Evolutionary conservation across 2,797 vertebrate species (phyloP).

Genomic region (Lates japonicus): DNA sequence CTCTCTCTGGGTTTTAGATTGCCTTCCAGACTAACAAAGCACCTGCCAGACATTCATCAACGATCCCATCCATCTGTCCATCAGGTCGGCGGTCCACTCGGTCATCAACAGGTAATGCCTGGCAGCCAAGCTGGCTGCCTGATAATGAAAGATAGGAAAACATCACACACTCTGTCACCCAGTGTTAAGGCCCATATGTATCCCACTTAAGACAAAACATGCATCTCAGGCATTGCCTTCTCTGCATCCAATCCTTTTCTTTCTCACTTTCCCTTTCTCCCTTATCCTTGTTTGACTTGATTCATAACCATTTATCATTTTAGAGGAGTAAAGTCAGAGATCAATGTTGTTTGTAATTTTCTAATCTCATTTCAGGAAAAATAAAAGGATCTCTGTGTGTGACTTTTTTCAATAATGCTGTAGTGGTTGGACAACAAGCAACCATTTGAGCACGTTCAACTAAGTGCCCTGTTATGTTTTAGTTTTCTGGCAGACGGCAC

Average conservation of each 20-base stretch:
- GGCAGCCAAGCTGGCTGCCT: constrained; percentile 75
- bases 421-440: constrained; percentile 68
- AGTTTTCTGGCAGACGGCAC: constrained; percentile 81
- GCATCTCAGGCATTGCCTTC: constrained; percentile 75
- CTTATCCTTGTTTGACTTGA: constrained; percentile 47
- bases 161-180: constrained; percentile 86
- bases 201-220: constrained; percentile 83
- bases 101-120: constrained; percentile 89
- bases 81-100: constrained; percentile 82
- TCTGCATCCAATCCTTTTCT: constrained; percentile 31
- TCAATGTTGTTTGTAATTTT: constrained; percentile 62
- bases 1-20: constrained; percentile 85
- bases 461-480: constrained; percentile 80
- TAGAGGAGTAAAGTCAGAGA: constrained; percentile 50
- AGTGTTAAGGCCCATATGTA: constrained; percentile 83
- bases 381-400: constrained; percentile 51
- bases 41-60: constrained; percentile 90
- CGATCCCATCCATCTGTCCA: constrained; percentile 89
- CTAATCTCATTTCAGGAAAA: constrained; percentile 52
- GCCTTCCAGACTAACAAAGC: constrained; percentile 90
- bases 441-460: constrained; percentile 69
- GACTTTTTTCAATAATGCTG: constrained; percentile 25
- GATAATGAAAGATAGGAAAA: constrained; percentile 89
- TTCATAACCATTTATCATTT: constrained; percentile 64
- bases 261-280: constrained; percentile 23